Evolutionary conservation across 2,113 vertebrate species (phyloP).

Genomic region (Gopherus evgoodei): DNA sequence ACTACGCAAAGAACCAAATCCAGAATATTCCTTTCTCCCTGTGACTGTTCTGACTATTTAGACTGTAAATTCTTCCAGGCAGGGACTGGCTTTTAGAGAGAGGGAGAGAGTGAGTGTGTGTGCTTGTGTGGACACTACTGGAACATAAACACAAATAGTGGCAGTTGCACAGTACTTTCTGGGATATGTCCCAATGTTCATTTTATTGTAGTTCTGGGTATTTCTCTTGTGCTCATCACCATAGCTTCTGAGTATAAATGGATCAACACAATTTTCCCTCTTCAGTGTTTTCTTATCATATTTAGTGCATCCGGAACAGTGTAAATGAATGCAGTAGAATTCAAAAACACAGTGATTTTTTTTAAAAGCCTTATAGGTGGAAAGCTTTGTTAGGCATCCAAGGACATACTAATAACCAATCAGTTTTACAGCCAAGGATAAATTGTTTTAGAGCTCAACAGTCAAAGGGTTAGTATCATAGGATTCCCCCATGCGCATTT

Average conservation of each 20-base stretch:
- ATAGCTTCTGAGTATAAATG: not conserved
- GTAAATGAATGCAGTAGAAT: not conserved
- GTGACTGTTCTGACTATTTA: not conserved
- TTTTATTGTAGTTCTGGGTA: not conserved
- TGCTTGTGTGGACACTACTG: not conserved
- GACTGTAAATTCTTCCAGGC: not conserved
- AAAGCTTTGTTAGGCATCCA: not conserved
- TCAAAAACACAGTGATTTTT: not conserved
- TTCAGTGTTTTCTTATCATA: not conserved
- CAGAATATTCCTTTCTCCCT: not conserved
- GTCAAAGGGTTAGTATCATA: not conserved
- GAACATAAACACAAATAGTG: not conserved
- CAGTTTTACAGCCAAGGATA: not conserved
- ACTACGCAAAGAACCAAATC: not conserved
- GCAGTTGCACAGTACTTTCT: not conserved
- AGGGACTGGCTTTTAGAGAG: not conserved
- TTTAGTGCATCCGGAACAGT: not conserved
- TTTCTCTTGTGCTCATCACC: not conserved
- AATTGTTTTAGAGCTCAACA: not conserved
- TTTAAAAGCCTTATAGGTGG: not conserved
- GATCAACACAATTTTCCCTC: not conserved
- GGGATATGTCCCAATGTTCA: fast-evolving
- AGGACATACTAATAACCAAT: not conserved
- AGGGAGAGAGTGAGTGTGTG: not conserved
- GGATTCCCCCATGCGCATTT: not conserved